These are phyloP conservation scores for Bergia puertoricense DNA, from an alignment of 92 coral and sea anemone genomes.

Conservation along the genomic window DNA sequence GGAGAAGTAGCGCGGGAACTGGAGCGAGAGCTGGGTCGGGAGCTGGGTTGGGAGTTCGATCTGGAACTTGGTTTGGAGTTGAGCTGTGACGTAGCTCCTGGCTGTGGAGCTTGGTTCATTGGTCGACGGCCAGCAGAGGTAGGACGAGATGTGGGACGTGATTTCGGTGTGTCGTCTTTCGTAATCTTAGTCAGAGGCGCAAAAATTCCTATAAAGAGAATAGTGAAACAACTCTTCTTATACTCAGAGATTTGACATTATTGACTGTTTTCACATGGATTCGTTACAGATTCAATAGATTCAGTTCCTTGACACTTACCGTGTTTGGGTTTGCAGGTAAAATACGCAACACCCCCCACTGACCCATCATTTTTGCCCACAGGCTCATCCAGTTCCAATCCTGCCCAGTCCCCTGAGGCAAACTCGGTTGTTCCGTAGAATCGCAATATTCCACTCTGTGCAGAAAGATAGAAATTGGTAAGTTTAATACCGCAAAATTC, in stretches of 20 bases:
- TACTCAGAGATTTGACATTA: not conserved
- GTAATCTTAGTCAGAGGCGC: slow-evolving; percentile 87
- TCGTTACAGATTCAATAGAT: not conserved
- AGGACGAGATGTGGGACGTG: slow-evolving; percentile 77
- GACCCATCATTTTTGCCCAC: slow-evolving; percentile 97
- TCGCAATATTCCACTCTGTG: slow-evolving; percentile 81
- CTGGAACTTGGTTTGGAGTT: slow-evolving; percentile 59
- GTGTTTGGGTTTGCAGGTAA: slow-evolving; percentile 82
- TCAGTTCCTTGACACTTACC: slow-evolving; percentile 56
- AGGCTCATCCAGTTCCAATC: slow-evolving; percentile 85
- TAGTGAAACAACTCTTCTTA: not conserved
- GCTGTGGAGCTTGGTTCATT: slow-evolving; percentile 50
- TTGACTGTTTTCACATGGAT: not conserved
- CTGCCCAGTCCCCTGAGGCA: slow-evolving; percentile 99
- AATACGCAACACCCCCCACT: slow-evolving; percentile 90
- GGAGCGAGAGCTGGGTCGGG: slow-evolving; percentile 81
- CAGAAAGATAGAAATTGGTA: not conserved
- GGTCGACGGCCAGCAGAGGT: slow-evolving; percentile 70
- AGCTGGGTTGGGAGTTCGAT: slow-evolving; percentile 67
- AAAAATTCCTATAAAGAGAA: slow-evolving; percentile 71
- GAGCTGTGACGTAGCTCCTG: slow-evolving; percentile 53
- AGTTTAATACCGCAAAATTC: not conserved
- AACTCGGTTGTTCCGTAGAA: slow-evolving; percentile 96
- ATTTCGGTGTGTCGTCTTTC: slow-evolving; percentile 57
- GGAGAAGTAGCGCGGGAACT: slow-evolving; percentile 78